Conservation (phyloP, 2,888 invertebrate species). For the Muscina levida region DNA sequence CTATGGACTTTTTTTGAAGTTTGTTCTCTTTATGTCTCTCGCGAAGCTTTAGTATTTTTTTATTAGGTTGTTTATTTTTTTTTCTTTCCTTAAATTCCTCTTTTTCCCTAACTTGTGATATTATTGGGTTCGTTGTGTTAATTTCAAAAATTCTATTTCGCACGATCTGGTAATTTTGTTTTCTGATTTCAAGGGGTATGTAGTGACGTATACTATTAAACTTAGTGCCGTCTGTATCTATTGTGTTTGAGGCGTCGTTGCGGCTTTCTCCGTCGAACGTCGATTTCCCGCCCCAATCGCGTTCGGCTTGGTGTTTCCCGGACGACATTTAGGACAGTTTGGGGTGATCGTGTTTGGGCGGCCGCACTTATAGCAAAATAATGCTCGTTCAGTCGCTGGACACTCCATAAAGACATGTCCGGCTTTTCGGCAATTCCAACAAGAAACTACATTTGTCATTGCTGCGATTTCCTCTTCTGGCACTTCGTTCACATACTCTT, state of each 20-base stretch:
- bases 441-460: too few species aligned
- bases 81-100: too few species aligned
- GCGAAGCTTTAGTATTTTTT: not conserved
- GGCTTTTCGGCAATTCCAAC: conserved; percentile 23
- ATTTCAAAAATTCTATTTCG: not conserved
- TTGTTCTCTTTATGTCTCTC: not conserved
- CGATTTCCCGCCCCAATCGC: conserved; percentile 1
- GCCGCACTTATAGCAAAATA: conserved; percentile 37
- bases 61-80: too few species aligned
- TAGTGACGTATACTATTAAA: not conserved
- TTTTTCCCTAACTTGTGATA: not conserved
- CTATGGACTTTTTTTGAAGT: not conserved
- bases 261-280: conserved; percentile 11
- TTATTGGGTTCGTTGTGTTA: not conserved
- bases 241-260: not conserved
- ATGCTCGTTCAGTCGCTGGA: not conserved
- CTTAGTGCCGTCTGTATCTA: not conserved
- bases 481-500: not conserved
- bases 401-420: conserved; percentile 32
- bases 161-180: not conserved
- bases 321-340: not conserved
- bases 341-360: not conserved
- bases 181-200: not conserved
- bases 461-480: not conserved
- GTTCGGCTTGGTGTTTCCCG: conserved; percentile 7